Evolutionary conservation across 2,888 invertebrate species (phyloP).

Genomic region (Gortyna flavago): DNA sequence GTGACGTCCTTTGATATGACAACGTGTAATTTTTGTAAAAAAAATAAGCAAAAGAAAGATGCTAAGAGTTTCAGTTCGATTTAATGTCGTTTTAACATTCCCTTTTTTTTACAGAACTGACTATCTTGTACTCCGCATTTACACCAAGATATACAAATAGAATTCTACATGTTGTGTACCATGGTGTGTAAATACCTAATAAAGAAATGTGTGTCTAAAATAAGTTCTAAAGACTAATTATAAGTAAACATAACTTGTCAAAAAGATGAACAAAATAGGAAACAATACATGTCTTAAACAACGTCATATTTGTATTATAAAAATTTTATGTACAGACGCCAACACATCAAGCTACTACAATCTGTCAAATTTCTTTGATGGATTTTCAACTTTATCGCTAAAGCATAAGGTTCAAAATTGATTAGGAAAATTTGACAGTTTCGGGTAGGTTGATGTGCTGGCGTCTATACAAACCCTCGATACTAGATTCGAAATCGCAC

Average conservation of each 20-base stretch:
- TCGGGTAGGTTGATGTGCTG: no score
- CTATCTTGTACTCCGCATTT: no score
- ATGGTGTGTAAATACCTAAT: neutral
- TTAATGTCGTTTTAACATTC: neutral
- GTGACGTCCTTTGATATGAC: neutral
- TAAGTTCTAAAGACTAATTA: neutral
- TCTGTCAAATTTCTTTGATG: no score
- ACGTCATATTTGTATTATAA: neutral
- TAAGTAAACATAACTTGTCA: neutral
- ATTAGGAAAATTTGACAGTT: no score
- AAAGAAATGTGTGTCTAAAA: no score
- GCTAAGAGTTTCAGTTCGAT: neutral
- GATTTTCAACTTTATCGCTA: no score
- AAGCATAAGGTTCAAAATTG: no score
- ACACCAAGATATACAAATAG: no score
- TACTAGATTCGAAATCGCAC: neutral
- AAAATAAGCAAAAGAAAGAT: neutral
- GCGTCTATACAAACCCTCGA: neutral
- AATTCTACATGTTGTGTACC: neutral
- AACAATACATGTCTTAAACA: neutral
- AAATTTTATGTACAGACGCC: no score
- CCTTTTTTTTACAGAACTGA: neutral
- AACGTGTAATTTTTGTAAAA: conserved; percentile 10
- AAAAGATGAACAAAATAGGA: neutral
- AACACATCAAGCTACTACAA: no score